Evolutionary conservation across 2,113 vertebrate species (phyloP).

Genomic region (Gymnobelideus leadbeateri): DNA sequence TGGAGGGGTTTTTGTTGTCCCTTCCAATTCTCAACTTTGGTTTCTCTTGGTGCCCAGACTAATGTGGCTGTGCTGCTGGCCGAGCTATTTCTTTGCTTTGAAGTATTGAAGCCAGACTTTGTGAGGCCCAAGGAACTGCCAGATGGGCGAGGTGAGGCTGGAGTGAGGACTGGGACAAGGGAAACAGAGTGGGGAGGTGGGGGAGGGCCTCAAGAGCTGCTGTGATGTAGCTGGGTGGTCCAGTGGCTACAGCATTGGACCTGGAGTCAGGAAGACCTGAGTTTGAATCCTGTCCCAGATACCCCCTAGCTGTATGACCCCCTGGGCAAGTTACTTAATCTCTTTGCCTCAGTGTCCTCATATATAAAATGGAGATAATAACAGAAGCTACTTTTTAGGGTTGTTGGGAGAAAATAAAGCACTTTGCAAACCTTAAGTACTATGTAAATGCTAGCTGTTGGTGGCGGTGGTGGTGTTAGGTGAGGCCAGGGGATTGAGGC

Average conservation of each 20-base stretch:
- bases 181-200: not conserved
- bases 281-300: not conserved
- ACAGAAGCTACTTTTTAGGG: too few species aligned
- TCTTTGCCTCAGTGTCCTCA: not conserved
- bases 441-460: not conserved
- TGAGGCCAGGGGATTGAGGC: not conserved
- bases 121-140: constrained; percentile 88
- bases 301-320: not conserved
- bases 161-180: not conserved
- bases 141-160: constrained; percentile 83
- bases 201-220: too few species aligned
- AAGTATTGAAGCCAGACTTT: constrained; percentile 91
- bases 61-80: constrained; percentile 91
- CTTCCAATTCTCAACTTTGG: not conserved
- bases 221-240: not conserved
- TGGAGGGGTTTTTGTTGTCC: not conserved
- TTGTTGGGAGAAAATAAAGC: not conserved
- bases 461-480: not conserved
- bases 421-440: not conserved
- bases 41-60: constrained; percentile 75
- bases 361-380: not conserved
- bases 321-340: not conserved
- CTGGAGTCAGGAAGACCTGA: not conserved
- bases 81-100: constrained; percentile 92
- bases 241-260: not conserved